Conservation (phyloP, 2,888 invertebrate genomes). For the Sarcophaga subvicina region DNA sequence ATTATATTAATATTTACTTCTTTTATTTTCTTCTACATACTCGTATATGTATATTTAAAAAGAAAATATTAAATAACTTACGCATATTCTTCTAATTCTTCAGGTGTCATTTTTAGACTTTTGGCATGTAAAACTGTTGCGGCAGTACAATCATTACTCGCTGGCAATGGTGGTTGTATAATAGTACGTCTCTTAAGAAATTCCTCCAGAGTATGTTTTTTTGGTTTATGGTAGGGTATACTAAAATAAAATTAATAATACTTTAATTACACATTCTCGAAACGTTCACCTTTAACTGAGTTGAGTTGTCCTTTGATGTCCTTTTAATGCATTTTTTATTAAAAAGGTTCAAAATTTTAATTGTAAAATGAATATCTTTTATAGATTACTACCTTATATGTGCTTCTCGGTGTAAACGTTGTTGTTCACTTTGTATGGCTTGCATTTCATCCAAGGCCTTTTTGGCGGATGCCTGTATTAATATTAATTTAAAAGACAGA, state of each 20-base stretch:
- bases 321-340: too few species aligned
- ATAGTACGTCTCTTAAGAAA: slow-evolving; percentile 84
- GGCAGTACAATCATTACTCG: slow-evolving; percentile 70
- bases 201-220: slow-evolving; percentile 89
- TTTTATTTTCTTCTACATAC: too few species aligned
- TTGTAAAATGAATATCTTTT: neutral
- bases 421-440: slow-evolving; percentile 92
- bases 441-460: slow-evolving; percentile 87
- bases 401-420: slow-evolving; percentile 90
- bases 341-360: too few species aligned
- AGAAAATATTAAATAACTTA: slow-evolving; percentile 77
- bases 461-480: slow-evolving; percentile 85
- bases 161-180: slow-evolving; percentile 71
- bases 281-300: too few species aligned
- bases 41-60: too few species aligned
- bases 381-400: slow-evolving; percentile 81
- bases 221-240: slow-evolving; percentile 94
- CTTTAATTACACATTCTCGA: neutral
- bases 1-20: neutral
- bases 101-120: slow-evolving; percentile 86
- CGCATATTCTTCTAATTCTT: slow-evolving; percentile 86
- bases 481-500: neutral
- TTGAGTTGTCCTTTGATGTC: too few species aligned
- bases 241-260: slow-evolving; percentile 76
- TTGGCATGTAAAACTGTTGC: slow-evolving; percentile 70